phyloP scores from a whole-genome alignment of 1,140 invertebrate genomes.

The Stenopsyche tienmushanensis region DNA sequence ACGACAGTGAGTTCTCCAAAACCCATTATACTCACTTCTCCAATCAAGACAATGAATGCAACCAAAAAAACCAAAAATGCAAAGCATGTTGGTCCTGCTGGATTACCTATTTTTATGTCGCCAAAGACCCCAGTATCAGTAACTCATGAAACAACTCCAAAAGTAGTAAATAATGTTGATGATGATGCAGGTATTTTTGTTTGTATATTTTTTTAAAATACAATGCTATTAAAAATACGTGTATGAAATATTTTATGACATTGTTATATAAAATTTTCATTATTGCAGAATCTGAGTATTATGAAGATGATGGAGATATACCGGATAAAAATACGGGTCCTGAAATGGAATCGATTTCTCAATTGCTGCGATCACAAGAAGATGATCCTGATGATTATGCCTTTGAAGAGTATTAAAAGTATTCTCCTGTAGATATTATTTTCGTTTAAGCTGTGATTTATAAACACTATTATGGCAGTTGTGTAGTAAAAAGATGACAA shows the following conservation, averaged over 20 bases:
- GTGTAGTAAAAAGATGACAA: no score
- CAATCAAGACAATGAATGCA: constrained; percentile 12
- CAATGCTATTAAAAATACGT: neutral
- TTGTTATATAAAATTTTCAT: neutral
- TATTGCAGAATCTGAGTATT: constrained; percentile 38
- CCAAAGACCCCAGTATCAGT: constrained; percentile 25
- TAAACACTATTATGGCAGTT: no score
- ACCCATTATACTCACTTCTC: constrained; percentile 33
- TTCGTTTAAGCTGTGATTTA: neutral
- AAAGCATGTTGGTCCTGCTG: constrained; percentile 14
- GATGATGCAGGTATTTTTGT: constrained; percentile 30
- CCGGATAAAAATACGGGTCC: constrained; percentile 9
- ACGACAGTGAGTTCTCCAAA: neutral
- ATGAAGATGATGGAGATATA: constrained; percentile 35
- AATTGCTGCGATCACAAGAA: constrained; percentile 34
- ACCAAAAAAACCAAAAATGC: constrained; percentile 18
- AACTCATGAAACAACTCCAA: neutral
- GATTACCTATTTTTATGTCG: constrained; percentile 28
- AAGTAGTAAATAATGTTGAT: constrained; percentile 20
- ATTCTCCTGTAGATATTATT: neutral
- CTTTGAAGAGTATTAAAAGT: constrained; percentile 35
- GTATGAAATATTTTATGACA: neutral
- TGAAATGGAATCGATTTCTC: constrained; percentile 38
- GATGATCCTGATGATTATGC: constrained; percentile 38
- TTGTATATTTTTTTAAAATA: neutral